These are phyloP conservation scores for Chaetophractus vellerosus DNA, from an alignment of 2,797 vertebrate species.

Conservation along the genomic window DNA sequence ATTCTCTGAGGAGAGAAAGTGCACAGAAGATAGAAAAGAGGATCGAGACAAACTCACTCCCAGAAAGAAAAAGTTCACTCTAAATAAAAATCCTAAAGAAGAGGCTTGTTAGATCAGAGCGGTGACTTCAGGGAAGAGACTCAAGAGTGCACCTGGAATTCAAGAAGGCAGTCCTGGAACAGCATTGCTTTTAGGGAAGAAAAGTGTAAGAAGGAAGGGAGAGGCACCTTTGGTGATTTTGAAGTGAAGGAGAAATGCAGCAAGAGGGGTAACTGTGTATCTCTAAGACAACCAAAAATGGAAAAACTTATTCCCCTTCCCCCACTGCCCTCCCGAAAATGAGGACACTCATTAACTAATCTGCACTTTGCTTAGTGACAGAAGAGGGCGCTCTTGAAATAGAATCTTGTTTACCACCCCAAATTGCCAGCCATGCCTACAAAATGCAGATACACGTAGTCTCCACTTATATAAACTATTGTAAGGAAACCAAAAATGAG, in stretches of 20 bases:
- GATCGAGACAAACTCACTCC: background rate
- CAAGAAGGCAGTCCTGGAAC: background rate
- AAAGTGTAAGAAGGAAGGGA: background rate
- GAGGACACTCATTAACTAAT: background rate
- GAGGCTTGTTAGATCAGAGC: background rate
- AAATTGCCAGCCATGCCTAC: background rate
- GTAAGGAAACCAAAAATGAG: background rate
- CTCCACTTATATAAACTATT: background rate
- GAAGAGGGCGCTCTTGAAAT: constrained; percentile 37
- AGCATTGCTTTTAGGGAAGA: background rate
- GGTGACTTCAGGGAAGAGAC: background rate
- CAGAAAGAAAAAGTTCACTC: background rate
- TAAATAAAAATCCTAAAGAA: background rate
- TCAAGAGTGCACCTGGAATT: background rate
- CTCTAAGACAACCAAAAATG: background rate
- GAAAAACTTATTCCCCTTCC: background rate
- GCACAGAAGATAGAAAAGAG: background rate
- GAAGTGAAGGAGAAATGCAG: constrained; percentile 2
- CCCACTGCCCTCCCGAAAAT: background rate
- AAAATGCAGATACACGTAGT: background rate
- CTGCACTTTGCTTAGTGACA: background rate
- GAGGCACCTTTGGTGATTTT: background rate
- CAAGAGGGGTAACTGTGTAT: background rate
- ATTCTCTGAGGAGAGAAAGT: background rate
- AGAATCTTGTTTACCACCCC: background rate